These are phyloP conservation scores for Artemisiospiza belli DNA, from an alignment of 2,113 vertebrate species.

Conservation along the genomic window DNA sequence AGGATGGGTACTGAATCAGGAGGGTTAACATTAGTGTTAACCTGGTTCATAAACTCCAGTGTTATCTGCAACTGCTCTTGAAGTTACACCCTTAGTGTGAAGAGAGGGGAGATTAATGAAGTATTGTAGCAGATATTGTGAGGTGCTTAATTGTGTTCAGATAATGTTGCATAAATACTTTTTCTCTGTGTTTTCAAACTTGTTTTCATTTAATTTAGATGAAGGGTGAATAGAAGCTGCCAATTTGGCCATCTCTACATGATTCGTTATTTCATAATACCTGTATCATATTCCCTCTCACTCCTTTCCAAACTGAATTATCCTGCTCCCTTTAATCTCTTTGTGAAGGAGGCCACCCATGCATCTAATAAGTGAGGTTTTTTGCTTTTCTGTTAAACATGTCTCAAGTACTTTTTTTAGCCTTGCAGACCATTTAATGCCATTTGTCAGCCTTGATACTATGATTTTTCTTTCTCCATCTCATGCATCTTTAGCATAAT, in stretches of 20 bases:
- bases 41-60: not conserved
- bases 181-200: conserved; percentile 35
- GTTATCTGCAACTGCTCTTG: not conserved
- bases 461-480: not conserved
- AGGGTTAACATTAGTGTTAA: not conserved
- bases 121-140: not conserved
- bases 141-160: not conserved
- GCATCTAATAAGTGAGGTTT: not conserved
- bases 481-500: not conserved
- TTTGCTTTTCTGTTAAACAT: not conserved
- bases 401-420: not conserved
- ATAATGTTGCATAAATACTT: conserved; percentile 15
- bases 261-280: conserved; percentile 69
- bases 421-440: not conserved
- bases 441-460: not conserved
- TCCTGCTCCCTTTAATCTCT: conserved; percentile 45
- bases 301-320: conserved; percentile 55
- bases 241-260: conserved; percentile 45
- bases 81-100: not conserved
- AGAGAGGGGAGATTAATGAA: not conserved
- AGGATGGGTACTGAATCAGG: not conserved
- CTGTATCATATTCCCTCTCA: conserved; percentile 43
- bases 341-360: conserved; percentile 56
- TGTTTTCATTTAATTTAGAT: conserved; percentile 57
- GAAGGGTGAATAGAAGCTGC: conserved; percentile 40